Evolutionary conservation across 2,888 invertebrate species (phyloP).

Genomic region (Lasioglossum vierecki): DNA sequence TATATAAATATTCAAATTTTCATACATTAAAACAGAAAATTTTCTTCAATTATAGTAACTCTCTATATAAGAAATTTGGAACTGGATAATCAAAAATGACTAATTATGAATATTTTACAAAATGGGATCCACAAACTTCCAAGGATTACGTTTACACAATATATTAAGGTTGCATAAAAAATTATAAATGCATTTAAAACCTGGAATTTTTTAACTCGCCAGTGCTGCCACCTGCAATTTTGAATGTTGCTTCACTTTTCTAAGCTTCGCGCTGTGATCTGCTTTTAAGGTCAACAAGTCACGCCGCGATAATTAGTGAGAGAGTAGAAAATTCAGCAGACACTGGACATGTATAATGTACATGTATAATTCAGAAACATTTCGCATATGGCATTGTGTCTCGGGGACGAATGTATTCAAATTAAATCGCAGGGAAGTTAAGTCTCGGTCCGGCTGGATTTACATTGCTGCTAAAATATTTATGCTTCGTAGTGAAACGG

Average conservation of each 20-base stretch:
- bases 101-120: too few relatives aligned
- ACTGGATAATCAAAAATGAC: too few relatives aligned
- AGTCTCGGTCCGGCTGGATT: conserved; percentile 13
- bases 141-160: too few relatives aligned
- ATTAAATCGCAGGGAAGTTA: conserved; percentile 46
- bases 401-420: conserved; percentile 40
- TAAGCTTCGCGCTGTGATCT: neutral
- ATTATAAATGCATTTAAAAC: neutral
- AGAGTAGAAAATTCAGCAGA: neutral
- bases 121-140: too few relatives aligned
- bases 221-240: neutral
- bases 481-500: conserved; percentile 11
- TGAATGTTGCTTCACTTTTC: neutral
- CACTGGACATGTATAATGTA: neutral
- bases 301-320: neutral
- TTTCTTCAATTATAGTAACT: too few relatives aligned
- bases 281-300: conserved; percentile 2
- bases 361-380: conserved; percentile 25
- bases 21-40: too few relatives aligned
- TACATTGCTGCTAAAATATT: conserved; percentile 42
- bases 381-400: conserved; percentile 4
- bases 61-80: too few relatives aligned
- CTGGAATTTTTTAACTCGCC: neutral
- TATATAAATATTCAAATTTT: too few relatives aligned
- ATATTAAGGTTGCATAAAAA: neutral